Evolutionary conservation across 1,140 invertebrate genomes (phyloP).

Genomic region (Penaeus japonicus): DNA sequence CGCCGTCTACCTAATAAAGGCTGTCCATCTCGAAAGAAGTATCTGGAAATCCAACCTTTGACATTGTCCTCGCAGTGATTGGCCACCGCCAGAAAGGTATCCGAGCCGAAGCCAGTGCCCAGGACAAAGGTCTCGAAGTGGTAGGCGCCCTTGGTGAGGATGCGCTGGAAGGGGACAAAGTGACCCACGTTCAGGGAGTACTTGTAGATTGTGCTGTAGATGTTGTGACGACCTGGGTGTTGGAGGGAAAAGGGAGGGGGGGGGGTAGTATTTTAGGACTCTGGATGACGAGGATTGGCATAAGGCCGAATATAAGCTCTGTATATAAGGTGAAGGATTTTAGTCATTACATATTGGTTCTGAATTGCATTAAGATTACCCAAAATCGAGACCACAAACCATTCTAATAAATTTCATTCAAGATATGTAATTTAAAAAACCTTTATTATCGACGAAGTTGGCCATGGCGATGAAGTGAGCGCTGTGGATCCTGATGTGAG

Average conservation of each 20-base stretch:
- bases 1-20: too few relatives aligned
- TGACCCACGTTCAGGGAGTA: slow-evolving; percentile 11
- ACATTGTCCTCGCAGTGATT: slow-evolving; percentile 16
- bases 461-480: slow-evolving; percentile 20
- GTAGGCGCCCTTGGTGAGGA: slow-evolving; percentile 19
- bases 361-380: too few relatives aligned
- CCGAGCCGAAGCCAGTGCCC: neutral
- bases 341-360: too few relatives aligned
- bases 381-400: too few relatives aligned
- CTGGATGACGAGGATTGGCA: too few relatives aligned
- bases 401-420: too few relatives aligned
- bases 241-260: neutral
- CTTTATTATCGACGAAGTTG: slow-evolving; percentile 29
- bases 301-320: too few relatives aligned
- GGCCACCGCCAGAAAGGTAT: slow-evolving; percentile 28
- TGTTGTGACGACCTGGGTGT: neutral
- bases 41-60: neutral
- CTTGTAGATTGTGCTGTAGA: slow-evolving; percentile 4
- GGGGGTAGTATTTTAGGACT: neutral
- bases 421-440: too few relatives aligned
- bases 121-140: slow-evolving; percentile 20
- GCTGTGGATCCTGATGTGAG: neutral
- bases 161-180: neutral
- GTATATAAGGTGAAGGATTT: too few relatives aligned
- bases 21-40: too few relatives aligned